Evolutionary conservation across 2,113 vertebrate species (phyloP).

Genomic region (Uria aalge): DNA sequence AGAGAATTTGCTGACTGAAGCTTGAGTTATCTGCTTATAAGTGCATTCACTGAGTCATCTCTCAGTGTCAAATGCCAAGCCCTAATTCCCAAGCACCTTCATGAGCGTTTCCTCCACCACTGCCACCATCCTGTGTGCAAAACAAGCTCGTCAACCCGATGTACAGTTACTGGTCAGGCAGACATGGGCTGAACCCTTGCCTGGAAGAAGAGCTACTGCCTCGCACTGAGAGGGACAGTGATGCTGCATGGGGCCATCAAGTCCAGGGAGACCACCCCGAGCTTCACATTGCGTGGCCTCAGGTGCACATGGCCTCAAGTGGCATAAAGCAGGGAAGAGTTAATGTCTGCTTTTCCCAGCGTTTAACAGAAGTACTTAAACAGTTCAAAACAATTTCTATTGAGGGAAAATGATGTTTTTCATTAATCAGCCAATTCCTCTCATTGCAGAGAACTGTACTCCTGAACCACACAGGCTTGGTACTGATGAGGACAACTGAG

Average conservation of each 20-base stretch:
- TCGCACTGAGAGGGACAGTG: neutral
- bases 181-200: rapidly evolving
- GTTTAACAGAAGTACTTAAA: neutral
- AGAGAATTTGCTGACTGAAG: neutral
- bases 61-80: neutral
- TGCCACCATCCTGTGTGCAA: neutral
- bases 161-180: rapidly evolving
- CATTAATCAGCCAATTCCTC: neutral
- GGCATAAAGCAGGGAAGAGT: no score
- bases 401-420: neutral
- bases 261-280: neutral
- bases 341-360: no score
- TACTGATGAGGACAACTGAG: neutral
- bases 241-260: rapidly evolving
- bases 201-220: neutral
- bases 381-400: neutral
- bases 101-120: neutral
- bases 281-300: no score
- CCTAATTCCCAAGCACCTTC: neutral
- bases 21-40: neutral
- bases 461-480: neutral
- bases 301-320: rapidly evolving
- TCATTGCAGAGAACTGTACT: neutral
- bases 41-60: neutral
- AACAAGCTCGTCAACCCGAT: neutral